phyloP scores from a whole-genome alignment of 2,797 vertebrate species.

The Pangasius djambal region DNA sequence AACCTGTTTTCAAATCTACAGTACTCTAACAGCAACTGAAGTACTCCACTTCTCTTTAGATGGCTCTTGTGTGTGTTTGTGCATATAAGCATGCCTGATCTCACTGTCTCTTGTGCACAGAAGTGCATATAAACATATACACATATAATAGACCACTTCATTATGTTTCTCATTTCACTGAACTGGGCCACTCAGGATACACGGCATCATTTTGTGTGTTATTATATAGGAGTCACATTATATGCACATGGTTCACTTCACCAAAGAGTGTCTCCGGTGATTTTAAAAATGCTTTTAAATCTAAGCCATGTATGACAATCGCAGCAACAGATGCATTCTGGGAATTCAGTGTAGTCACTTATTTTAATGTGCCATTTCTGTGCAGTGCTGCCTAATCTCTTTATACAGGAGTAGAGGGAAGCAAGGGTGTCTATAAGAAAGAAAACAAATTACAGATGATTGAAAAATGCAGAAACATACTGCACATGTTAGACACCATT shows the following conservation, averaged over 20 bases:
- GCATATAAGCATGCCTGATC: background rate
- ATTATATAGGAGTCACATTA: slow-evolving; percentile 19
- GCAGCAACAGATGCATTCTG: background rate
- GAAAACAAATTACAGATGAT: background rate
- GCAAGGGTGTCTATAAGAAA: background rate
- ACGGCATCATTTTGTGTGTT: slow-evolving; percentile 12
- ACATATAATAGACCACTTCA: background rate
- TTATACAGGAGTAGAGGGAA: slow-evolving; percentile 20
- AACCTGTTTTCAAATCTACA: background rate
- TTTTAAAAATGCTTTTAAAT: slow-evolving; percentile 24
- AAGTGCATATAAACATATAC: slow-evolving; percentile 7
- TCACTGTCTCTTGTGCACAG: background rate
- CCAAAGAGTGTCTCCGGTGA: background rate
- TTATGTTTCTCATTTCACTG: slow-evolving; percentile 21
- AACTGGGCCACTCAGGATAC: background rate
- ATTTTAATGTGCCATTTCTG: slow-evolving; percentile 17
- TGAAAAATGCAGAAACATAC: background rate
- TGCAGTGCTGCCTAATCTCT: slow-evolving; percentile 3
- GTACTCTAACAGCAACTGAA: background rate
- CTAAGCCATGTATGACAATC: background rate
- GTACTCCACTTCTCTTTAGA: background rate
- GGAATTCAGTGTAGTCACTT: background rate
- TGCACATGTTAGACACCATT: slow-evolving; percentile 19
- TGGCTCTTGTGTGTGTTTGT: slow-evolving; percentile 9
- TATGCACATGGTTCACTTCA: slow-evolving; percentile 11